phyloP scores from a whole-genome alignment of 2,888 invertebrate genomes.

The Oscheius myriophilus region DNA sequence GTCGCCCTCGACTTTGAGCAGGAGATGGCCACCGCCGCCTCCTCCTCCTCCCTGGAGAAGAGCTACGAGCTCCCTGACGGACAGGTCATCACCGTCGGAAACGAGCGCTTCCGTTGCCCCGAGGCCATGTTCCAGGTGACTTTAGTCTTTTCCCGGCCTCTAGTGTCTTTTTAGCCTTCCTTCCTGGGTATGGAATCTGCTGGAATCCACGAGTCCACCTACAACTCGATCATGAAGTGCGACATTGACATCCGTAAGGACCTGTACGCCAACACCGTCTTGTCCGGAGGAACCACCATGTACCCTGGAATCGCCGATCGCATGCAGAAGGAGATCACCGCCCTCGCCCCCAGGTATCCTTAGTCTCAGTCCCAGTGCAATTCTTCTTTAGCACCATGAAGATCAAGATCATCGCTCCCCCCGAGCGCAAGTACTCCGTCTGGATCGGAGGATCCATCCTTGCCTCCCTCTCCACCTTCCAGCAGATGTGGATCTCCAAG shows the following conservation, averaged over 20 bases:
- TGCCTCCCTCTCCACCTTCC: slow-evolving; percentile 88
- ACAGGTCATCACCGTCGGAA: slow-evolving; percentile 76
- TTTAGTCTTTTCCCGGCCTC: slow-evolving; percentile 14
- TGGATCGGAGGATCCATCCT: slow-evolving; percentile 98
- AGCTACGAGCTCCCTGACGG: slow-evolving; percentile 88
- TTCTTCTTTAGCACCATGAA: slow-evolving; percentile 75
- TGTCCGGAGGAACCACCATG: slow-evolving; percentile 79
- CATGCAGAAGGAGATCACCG: slow-evolving; percentile 87
- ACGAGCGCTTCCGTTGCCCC: slow-evolving; percentile 86
- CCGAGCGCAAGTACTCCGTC: slow-evolving; percentile 95
- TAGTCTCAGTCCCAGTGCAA: no score
- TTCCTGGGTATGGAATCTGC: slow-evolving; percentile 78
- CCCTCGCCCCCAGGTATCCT: slow-evolving; percentile 59
- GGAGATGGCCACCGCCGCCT: slow-evolving; percentile 89
- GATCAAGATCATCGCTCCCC: slow-evolving; percentile 75
- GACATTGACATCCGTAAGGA: slow-evolving; percentile 84
- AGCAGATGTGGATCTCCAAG: slow-evolving; percentile 83
- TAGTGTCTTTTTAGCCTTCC: slow-evolving; percentile 56
- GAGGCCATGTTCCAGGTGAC: slow-evolving; percentile 84
- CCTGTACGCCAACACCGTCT: slow-evolving; percentile 80
- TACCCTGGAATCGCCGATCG: slow-evolving; percentile 95
- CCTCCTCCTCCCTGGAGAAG: slow-evolving; percentile 89
- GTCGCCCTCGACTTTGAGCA: slow-evolving; percentile 99
- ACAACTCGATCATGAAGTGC: slow-evolving; percentile 94
- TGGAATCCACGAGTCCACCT: slow-evolving; percentile 72